Evolutionary conservation across 2,113 vertebrate genomes (phyloP).

Genomic region (Falcunculus frontatus): DNA sequence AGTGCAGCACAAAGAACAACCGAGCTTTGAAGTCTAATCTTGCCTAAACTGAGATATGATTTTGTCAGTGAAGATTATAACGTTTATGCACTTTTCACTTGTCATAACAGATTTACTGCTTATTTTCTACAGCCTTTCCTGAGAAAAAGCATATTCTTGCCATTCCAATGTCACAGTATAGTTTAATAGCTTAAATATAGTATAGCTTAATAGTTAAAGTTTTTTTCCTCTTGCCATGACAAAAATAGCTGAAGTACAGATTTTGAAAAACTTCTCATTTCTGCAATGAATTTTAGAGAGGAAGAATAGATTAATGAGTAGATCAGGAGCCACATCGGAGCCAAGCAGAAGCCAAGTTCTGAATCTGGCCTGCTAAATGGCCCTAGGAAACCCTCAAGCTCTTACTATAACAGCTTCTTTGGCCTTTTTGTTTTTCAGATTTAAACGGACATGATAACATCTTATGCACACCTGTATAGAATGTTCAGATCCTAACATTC

Average conservation of each 20-base stretch:
- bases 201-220: background rate
- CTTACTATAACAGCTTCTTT: background rate
- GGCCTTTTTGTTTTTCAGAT: background rate
- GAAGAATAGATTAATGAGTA: background rate
- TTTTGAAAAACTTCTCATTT: background rate
- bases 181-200: background rate
- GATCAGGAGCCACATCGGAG: background rate
- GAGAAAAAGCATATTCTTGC: background rate
- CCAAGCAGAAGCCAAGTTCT: background rate
- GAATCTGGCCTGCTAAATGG: background rate
- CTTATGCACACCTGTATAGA: background rate
- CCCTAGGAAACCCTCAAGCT: background rate
- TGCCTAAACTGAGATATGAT: background rate
- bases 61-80: conserved; percentile 16
- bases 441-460: background rate
- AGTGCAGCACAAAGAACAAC: background rate
- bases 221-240: background rate
- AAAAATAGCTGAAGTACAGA: background rate
- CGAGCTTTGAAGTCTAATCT: background rate
- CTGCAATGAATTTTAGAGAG: background rate
- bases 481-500: background rate
- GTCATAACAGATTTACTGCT: conserved; percentile 11
- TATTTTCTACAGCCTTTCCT: background rate
- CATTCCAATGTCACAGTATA: background rate
- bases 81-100: conserved; percentile 7